phyloP scores from a whole-genome alignment of 2,888 invertebrate genomes.

The Hemaris fuciformis region DNA sequence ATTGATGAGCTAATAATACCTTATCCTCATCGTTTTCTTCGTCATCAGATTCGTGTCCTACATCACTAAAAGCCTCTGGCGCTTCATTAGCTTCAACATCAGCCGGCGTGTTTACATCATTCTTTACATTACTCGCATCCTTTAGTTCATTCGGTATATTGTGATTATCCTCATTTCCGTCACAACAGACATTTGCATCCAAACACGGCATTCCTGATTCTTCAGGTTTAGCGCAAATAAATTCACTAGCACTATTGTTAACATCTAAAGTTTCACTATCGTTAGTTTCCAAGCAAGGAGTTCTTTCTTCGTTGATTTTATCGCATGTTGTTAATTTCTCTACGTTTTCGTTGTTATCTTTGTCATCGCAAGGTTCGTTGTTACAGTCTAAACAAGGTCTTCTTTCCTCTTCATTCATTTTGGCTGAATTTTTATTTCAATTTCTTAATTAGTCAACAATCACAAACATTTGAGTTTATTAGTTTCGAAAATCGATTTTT shows the following conservation, averaged over 20 bases:
- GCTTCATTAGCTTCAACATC: not conserved
- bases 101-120: not conserved
- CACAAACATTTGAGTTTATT: too few species aligned
- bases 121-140: constrained; percentile 5
- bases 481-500: too few species aligned
- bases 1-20: constrained; percentile 18
- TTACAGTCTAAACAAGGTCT: constrained; percentile 33
- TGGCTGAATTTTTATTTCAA: constrained; percentile 6
- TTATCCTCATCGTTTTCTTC: constrained; percentile 23
- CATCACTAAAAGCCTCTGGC: not conserved
- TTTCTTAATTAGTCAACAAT: not conserved
- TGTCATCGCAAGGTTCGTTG: not conserved
- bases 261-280: not conserved
- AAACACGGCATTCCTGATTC: not conserved
- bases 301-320: constrained; percentile 15
- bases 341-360: not conserved
- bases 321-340: not conserved
- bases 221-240: not conserved
- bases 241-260: not conserved
- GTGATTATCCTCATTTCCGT: constrained; percentile 11
- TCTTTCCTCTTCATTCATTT: constrained; percentile 60
- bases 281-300: not conserved
- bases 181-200: not conserved
- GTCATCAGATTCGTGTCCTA: constrained; percentile 15
- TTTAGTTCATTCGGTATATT: not conserved